Base-by-base conservation (phyloP, 2,888 invertebrate genomes). In the Mayetiola destructor region DNA sequence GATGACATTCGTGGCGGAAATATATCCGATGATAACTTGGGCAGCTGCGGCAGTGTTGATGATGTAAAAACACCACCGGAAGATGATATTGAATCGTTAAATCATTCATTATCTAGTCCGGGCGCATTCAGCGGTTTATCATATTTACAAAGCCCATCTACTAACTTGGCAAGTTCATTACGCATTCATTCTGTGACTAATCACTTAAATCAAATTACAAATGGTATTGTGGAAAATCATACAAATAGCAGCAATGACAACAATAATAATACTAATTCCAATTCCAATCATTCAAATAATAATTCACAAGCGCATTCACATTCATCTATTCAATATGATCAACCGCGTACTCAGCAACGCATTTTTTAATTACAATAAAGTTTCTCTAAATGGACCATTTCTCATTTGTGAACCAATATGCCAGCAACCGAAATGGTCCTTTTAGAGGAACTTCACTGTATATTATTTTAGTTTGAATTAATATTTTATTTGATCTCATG, bases 31-130 rank as follows among this genome's bases (percentile, higher is more conserved):
- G 84, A 84, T 65, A 84, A 85, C 67, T 73, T 86, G 64, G 87
- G 85, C 65, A 84, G 89, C 67, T 84, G 87, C 67, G 83, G 85
- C 68, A 84, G 89, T 75, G 82, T 84, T 68, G 78, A 83, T 63
- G 81, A 88, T 70, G 82, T 75, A 77, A 77, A 84, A 73, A 72
- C 80, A 0, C 81, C 78, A 59, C 32, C 54, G 6, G 57, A 57
- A 35, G 57, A 52, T 20, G 57, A 57, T 29, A 80, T 79, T 55
- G 84, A 84, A 64, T 77, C 80, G 69, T 75, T 72, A 57, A 77
- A 74, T 73, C 83, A 70, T 69, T 82, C 75, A 69, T 70, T 74
- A 16, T 72, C 71, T 3, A 78, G 78, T 66, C 80, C 79, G 1
- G 82, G 82, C 32, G 81, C 80, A 55, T 69, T 82, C 56, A 82